Evolutionary conservation across 2,113 vertebrate genomes (phyloP).

Genomic region (Empidonax traillii): DNA sequence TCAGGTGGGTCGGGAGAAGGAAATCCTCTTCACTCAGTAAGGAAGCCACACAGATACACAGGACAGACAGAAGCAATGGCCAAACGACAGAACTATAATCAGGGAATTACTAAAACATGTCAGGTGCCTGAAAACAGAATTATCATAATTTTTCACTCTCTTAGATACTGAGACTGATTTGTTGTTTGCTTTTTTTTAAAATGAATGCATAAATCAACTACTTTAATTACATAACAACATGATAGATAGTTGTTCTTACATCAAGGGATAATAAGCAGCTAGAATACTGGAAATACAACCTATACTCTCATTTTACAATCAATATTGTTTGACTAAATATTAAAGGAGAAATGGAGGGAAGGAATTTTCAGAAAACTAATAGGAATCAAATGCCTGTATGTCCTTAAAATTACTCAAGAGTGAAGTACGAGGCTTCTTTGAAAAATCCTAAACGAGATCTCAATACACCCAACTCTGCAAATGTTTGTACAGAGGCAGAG

Average conservation of each 20-base stretch:
- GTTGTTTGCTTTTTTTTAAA: neutral
- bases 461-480: neutral
- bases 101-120: neutral
- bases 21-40: neutral
- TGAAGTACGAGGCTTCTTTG: neutral
- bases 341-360: neutral
- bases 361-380: neutral
- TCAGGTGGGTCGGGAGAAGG: neutral
- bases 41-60: neutral
- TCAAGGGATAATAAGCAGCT: neutral
- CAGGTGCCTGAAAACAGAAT: neutral
- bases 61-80: neutral
- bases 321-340: neutral
- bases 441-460: neutral
- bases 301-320: neutral
- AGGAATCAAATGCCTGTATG: neutral
- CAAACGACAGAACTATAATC: neutral
- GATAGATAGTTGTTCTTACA: neutral
- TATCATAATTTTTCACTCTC: neutral
- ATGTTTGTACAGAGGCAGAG: neutral
- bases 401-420: neutral
- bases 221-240: neutral
- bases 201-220: neutral
- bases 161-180: neutral
- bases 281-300: neutral